Evolutionary conservation across 1,140 invertebrate genomes (phyloP), one percentile per base, ranked within the genome.

Genomic region (Papilio helenus): DNA sequence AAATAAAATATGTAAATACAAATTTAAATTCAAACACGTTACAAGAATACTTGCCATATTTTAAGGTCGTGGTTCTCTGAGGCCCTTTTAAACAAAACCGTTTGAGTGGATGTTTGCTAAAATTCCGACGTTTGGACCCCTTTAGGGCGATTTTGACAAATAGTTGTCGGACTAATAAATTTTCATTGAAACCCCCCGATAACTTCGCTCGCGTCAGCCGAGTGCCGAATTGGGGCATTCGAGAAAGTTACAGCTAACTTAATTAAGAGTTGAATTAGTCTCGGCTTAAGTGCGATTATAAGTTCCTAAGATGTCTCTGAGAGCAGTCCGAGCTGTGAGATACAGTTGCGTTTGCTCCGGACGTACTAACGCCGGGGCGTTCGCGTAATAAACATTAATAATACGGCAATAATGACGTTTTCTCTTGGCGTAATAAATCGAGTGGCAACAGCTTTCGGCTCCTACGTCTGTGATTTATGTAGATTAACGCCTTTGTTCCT

Each of bases 161-260:
- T 94, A 94, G 91, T 94, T 92, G 84, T 85, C 83, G 87, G 87
- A 93, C 90, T 92, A 92, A 93, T 94, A 92, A 93, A 94, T 93
- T 94, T 92, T 86, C 89, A 92, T 90, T 92, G 91, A 92, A 92
- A 91, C 76, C 89, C 88, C 85, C 82, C 85, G 86, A 88, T 89
- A 92, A 92, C 85, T 92, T 92, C 85, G 72, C 76, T 74, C 81
- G 86, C 86, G 86, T 88, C 87, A 87, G 87, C 87, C 83, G 85
- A 89, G 86, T 79, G 85, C 79, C 72, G 81, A 89, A 91, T 89
- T 89, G 89, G 89, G 87, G 90, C 88, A 89, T 92, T 92, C 89
- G 82, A 87, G 86, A 83, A 84, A 90, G 88, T 92, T 87, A 88
- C 84, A 87, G 83, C 87, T 89, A 90, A 94, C 88, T 91, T 91